Conservation (phyloP, 1,140 invertebrate genomes). For the Panagrolaimus sp. region DNA sequence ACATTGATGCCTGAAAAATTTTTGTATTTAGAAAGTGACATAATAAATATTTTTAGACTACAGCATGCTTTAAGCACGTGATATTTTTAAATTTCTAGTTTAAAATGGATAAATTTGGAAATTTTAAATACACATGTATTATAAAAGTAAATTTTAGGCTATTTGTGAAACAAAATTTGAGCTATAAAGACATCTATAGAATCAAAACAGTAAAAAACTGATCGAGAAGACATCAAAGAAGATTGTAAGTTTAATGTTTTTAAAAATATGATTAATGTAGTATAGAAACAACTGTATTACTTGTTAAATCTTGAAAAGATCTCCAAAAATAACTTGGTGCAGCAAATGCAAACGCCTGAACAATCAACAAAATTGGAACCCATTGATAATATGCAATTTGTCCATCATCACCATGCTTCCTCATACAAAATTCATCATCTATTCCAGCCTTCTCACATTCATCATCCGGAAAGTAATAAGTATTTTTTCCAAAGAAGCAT, state of each 20-base stretch:
- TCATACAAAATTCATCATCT: neutral
- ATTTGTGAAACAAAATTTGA: too few relatives aligned
- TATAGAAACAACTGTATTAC: too few relatives aligned
- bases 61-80: neutral
- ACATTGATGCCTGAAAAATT: conserved; percentile 50
- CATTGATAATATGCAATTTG: conserved; percentile 21
- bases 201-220: too few relatives aligned
- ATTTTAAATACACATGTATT: too few relatives aligned
- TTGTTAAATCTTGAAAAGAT: neutral
- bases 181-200: too few relatives aligned
- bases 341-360: conserved; percentile 15
- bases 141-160: too few relatives aligned
- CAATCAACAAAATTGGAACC: conserved; percentile 15
- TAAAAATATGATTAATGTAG: too few relatives aligned
- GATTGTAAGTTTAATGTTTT: too few relatives aligned
- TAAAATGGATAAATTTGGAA: too few relatives aligned
- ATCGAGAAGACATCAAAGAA: too few relatives aligned
- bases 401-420: neutral
- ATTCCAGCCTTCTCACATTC: conserved; percentile 1
- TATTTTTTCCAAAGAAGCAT: conserved; percentile 16
- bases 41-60: neutral
- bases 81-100: too few relatives aligned
- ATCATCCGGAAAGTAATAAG: neutral
- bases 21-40: neutral
- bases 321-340: conserved; percentile 10